Percentiles rank a stretch among this genome's conserved stretches.
phyloP scores from a whole-genome alignment of 2,797 vertebrate genomes.

The Neoniphon sammara region DNA sequence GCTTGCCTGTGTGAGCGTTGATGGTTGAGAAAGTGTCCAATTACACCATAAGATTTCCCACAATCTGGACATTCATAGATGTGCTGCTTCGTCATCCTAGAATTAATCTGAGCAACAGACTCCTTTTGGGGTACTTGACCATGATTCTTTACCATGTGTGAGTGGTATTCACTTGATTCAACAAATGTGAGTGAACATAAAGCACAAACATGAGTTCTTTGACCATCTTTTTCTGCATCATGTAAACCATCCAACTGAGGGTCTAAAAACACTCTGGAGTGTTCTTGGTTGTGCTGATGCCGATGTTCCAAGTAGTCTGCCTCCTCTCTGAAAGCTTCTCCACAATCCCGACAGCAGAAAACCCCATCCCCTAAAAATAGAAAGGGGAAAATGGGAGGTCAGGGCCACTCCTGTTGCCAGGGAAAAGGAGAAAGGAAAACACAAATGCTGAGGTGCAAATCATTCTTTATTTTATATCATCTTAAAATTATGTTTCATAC shows the following conservation, averaged over 20 bases:
- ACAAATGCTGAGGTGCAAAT: constrained; percentile 49
- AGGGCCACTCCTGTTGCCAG: constrained; percentile 73
- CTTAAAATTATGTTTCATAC: constrained; percentile 10
- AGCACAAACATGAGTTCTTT: constrained; percentile 69
- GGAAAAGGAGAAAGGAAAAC: constrained; percentile 37
- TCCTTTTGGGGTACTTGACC: constrained; percentile 55
- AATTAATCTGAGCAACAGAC: constrained; percentile 18
- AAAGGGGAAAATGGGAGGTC: constrained; percentile 80
- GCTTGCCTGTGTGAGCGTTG: constrained; percentile 82
- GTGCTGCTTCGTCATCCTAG: constrained; percentile 63
- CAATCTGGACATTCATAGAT: constrained; percentile 83
- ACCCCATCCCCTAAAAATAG: constrained; percentile 81
- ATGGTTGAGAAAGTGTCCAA: constrained; percentile 85
- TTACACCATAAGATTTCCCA: constrained; percentile 78
- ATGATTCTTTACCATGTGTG: constrained; percentile 71
- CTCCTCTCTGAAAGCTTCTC: constrained; percentile 78
- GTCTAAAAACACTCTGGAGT: constrained; percentile 62
- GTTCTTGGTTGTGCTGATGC: constrained; percentile 73
- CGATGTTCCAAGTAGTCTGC: constrained; percentile 74
- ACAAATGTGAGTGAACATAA: constrained; percentile 78
- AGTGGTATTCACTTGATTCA: constrained; percentile 57
- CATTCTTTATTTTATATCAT: constrained; percentile 58
- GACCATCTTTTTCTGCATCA: constrained; percentile 67
- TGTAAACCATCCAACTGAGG: constrained; percentile 65
- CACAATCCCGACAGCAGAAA: constrained; percentile 81